phyloP scores from a whole-genome alignment of 2,888 invertebrate genomes.

The Abrostola tripartita region DNA sequence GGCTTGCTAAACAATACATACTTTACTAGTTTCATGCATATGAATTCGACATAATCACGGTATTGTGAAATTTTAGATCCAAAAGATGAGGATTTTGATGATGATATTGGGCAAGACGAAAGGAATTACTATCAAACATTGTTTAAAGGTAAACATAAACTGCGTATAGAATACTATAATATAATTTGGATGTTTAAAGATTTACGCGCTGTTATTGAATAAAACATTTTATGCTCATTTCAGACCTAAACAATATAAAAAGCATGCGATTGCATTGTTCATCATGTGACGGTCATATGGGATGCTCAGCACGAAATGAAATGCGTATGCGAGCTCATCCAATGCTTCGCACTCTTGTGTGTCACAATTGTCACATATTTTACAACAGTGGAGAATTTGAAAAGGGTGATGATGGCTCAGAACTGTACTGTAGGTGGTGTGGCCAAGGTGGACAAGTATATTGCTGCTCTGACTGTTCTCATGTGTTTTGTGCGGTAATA shows the following conservation, averaged over 20 bases:
- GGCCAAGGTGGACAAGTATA: conserved; percentile 94
- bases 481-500: conserved; percentile 91
- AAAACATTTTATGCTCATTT: conserved; percentile 56
- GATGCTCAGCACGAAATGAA: conserved; percentile 90
- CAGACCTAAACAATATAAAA: conserved; percentile 89
- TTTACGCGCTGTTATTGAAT: neutral
- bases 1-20: neutral
- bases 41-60: neutral
- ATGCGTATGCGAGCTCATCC: conserved; percentile 92
- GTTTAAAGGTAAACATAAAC: conserved; percentile 76
- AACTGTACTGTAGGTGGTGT: conserved; percentile 95
- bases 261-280: conserved; percentile 91
- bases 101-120: conserved; percentile 86
- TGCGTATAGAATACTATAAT: neutral
- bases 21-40: neutral
- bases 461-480: conserved; percentile 93
- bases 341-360: conserved; percentile 91
- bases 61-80: conserved; percentile 72
- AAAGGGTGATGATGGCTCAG: conserved; percentile 94
- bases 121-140: conserved; percentile 83
- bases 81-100: conserved; percentile 84
- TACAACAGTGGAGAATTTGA: conserved; percentile 94
- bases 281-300: conserved; percentile 92
- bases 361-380: conserved; percentile 92
- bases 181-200: neutral